Conservation (phyloP, 2,113 vertebrate species). For the Tricholaema leucomelas region DNA sequence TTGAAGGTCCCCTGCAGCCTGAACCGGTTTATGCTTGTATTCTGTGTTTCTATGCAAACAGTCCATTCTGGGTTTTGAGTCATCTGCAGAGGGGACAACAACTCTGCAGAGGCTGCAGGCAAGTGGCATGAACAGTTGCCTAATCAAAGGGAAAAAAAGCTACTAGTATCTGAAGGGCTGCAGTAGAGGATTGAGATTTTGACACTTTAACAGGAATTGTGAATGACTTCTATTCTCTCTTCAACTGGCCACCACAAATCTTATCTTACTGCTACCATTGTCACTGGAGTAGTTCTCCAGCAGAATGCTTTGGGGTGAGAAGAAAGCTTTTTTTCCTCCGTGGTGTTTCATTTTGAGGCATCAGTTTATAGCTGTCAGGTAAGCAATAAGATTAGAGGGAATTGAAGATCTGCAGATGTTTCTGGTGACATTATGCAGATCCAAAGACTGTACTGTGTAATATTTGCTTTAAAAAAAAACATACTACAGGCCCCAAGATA, state of each 20-base stretch:
- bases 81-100: background rate
- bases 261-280: background rate
- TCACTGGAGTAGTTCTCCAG: background rate
- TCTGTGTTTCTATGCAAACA: too few species aligned
- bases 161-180: background rate
- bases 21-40: too few species aligned
- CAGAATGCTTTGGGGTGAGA: background rate
- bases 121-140: background rate
- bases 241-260: background rate
- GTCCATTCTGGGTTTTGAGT: background rate
- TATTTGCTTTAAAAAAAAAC: background rate
- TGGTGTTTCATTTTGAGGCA: background rate
- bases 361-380: background rate
- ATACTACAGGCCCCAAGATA: background rate
- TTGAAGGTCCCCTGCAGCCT: too few species aligned
- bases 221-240: background rate
- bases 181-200: background rate
- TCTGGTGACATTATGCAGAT: slow-evolving; percentile 4
- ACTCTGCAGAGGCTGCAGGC: background rate
- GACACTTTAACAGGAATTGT: background rate
- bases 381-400: slow-evolving; percentile 7
- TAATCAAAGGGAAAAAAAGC: background rate
- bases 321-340: background rate
- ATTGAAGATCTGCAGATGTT: slow-evolving; percentile 7
- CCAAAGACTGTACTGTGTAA: background rate